Evolutionary conservation across 2,888 invertebrate genomes (phyloP).

Genomic region (Pelosia muscerda): DNA sequence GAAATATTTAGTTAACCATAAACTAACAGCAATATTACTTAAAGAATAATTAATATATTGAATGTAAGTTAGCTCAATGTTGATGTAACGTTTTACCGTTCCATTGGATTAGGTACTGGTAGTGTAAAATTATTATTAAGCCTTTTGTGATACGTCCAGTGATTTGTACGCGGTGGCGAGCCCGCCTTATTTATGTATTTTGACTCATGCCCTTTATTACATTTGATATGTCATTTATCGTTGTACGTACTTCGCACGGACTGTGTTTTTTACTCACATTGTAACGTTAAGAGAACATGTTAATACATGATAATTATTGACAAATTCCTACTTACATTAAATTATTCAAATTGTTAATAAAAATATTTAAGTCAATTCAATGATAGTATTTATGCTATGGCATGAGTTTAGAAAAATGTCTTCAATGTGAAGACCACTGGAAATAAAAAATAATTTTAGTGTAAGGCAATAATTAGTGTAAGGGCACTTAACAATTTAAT

Average conservation of each 20-base stretch:
- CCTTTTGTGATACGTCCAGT: conserved; percentile 86
- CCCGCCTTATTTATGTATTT: conserved; percentile 34
- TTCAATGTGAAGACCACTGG: conserved; percentile 69
- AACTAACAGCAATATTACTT: conserved; percentile 86
- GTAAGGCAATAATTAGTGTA: conserved; percentile 84
- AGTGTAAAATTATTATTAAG: conserved; percentile 79
- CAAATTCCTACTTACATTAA: conserved; percentile 37
- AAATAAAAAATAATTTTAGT: conserved; percentile 73
- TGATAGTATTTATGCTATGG: conserved; percentile 47
- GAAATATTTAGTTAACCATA: conserved; percentile 77
- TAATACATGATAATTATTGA: conserved; percentile 24
- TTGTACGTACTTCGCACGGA: conserved; percentile 41
- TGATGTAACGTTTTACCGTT: conserved; percentile 83
- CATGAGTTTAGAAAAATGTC: conserved; percentile 57
- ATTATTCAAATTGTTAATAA: conserved; percentile 40
- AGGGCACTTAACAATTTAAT: conserved; percentile 81
- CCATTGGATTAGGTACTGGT: conserved; percentile 84
- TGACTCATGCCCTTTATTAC: conserved; percentile 54
- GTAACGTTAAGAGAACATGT: conserved; percentile 34
- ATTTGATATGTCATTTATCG: conserved; percentile 42
- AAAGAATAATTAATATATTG: conserved; percentile 82
- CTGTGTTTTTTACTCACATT: conserved; percentile 49
- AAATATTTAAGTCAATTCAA: conserved; percentile 42
- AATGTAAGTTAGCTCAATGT: conserved; percentile 86
- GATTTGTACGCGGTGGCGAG: conserved; percentile 51